phyloP scores from a whole-genome alignment of 1,140 invertebrate species.

The Octopus sinensis region DNA sequence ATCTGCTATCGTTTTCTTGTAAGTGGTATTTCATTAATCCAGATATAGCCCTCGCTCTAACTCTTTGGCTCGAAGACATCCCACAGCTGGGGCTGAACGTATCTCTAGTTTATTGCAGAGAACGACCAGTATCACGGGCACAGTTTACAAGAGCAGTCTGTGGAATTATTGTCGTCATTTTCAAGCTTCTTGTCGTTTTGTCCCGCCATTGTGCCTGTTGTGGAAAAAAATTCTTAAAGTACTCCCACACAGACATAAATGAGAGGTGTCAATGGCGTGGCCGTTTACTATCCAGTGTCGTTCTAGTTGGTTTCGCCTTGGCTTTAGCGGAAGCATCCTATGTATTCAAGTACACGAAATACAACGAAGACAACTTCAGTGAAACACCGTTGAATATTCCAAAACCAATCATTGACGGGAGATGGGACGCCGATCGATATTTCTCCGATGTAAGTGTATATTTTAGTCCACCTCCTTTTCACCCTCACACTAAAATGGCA shows the following conservation, averaged over 20 bases:
- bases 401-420: background rate
- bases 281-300: background rate
- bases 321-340: background rate
- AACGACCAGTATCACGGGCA: background rate
- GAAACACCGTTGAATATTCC: background rate
- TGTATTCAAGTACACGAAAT: conserved; percentile 1
- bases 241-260: background rate
- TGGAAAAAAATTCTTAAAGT: background rate
- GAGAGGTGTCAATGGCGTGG: background rate
- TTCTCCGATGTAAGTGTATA: background rate
- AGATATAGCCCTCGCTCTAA: background rate
- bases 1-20: background rate
- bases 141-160: background rate
- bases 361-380: background rate
- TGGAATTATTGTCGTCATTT: background rate
- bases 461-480: conserved; percentile 4
- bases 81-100: background rate
- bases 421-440: conserved; percentile 1
- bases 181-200: background rate
- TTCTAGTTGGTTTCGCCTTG: background rate
- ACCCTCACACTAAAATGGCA: background rate
- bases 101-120: background rate
- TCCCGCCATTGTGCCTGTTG: conserved; percentile 5
- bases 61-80: background rate
- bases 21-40: conserved; percentile 6